Evolutionary conservation across 2,113 vertebrate species (phyloP).

Genomic region (Pollimyrus isidori): DNA sequence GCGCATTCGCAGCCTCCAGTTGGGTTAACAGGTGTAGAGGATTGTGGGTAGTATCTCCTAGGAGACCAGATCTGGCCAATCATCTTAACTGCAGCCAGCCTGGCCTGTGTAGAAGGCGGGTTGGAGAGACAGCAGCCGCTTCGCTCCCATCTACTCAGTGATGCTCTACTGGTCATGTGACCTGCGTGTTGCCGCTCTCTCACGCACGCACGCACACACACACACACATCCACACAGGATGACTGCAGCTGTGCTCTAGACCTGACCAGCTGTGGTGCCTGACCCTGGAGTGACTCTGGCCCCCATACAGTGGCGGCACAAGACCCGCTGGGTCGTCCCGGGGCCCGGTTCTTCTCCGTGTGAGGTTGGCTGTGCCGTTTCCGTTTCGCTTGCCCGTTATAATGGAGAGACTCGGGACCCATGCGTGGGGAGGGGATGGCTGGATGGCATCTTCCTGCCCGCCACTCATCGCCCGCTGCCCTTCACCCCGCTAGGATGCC

Average conservation of each 20-base stretch:
- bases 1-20: background rate
- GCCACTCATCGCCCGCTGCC: background rate
- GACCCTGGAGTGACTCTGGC: background rate
- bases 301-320: background rate
- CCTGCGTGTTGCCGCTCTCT: background rate
- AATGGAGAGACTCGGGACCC: background rate
- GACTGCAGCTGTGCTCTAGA: background rate
- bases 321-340: background rate
- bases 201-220: background rate
- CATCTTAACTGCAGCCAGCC: background rate
- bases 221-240: background rate
- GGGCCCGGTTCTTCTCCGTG: background rate
- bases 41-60: slow-evolving; percentile 20
- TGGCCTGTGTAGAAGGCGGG: background rate
- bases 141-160: background rate
- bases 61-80: slow-evolving; percentile 9
- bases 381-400: background rate
- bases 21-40: background rate
- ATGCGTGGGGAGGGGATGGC: background rate
- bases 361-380: background rate
- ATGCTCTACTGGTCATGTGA: background rate
- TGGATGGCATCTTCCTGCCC: background rate
- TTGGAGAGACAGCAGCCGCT: background rate
- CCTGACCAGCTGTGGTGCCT: background rate
- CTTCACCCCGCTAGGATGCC: slow-evolving; percentile 71